A percentile compares a stretch with the other conserved stretches of the same genome.
Evolutionary conservation across 2,888 invertebrate species (phyloP).

Genomic region (Melanchra persicariae): DNA sequence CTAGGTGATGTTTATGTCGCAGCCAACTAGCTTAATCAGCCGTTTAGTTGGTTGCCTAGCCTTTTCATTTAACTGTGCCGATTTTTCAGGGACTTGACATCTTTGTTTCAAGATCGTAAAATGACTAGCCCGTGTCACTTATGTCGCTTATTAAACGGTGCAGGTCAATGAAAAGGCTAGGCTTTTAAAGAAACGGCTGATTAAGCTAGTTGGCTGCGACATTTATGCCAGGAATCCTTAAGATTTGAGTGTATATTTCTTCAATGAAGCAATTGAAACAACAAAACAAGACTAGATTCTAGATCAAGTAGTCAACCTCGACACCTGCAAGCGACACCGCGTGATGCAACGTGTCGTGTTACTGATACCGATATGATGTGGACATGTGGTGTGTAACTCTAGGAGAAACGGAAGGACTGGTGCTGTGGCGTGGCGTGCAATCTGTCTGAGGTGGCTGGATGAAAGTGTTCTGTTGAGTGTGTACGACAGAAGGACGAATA

Average conservation of each 20-base stretch:
- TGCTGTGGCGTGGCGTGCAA: conserved; percentile 18
- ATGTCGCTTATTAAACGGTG: too few species aligned
- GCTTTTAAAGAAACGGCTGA: too few species aligned
- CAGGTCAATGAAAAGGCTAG: too few species aligned
- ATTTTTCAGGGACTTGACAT: too few species aligned
- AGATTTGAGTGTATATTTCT: background rate
- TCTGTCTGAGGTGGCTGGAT: background rate
- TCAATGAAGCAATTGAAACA: conserved; percentile 18
- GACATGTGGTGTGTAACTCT: conserved; percentile 78
- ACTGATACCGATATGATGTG: conserved; percentile 77
- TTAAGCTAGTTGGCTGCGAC: too few species aligned
- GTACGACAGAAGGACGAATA: background rate
- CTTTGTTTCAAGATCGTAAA: too few species aligned
- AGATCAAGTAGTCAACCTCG: conserved; percentile 68
- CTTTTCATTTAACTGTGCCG: too few species aligned
- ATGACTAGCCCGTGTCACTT: too few species aligned
- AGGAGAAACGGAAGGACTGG: conserved; percentile 84
- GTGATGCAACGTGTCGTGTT: conserved; percentile 75
- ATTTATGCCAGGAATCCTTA: too few species aligned
- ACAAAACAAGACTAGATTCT: conserved; percentile 38
- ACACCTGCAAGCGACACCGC: conserved; percentile 77
- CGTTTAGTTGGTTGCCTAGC: too few species aligned
- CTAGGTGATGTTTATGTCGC: too few species aligned
- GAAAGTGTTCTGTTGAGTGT: conserved; percentile 12
- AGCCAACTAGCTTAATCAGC: too few species aligned